These are phyloP conservation scores for Portunus trituberculatus DNA, from an alignment of 1,140 invertebrate species.

Conservation along the genomic window DNA sequence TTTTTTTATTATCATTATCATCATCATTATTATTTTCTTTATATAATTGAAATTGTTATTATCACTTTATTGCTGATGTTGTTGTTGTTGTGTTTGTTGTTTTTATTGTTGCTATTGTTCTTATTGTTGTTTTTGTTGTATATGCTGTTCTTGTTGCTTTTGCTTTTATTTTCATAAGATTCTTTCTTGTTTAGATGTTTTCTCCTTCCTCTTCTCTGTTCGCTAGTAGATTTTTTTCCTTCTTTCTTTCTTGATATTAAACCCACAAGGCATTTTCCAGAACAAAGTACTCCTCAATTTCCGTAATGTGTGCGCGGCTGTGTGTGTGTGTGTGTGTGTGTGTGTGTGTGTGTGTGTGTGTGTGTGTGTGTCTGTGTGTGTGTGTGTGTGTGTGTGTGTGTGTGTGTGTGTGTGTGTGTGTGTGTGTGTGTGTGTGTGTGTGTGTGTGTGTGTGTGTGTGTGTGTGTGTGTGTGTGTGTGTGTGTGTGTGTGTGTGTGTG, in stretches of 20 bases:
- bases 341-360: slow-evolving; percentile 10
- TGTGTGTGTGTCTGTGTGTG: not conserved
- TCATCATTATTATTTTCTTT: slow-evolving; percentile 11
- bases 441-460: slow-evolving; percentile 38
- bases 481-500: slow-evolving; percentile 38
- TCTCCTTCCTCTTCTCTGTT: not conserved
- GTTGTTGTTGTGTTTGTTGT: no score
- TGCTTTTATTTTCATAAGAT: no score
- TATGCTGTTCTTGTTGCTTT: no score
- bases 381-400: not conserved
- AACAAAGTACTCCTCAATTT: not conserved
- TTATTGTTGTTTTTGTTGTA: not conserved
- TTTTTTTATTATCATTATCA: not conserved
- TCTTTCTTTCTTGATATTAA: not conserved
- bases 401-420: slow-evolving; percentile 37
- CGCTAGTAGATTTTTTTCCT: not conserved
- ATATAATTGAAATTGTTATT: not conserved
- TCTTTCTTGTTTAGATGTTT: no score
- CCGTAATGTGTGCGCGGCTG: not conserved
- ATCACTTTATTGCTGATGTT: not conserved
- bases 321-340: slow-evolving; percentile 18
- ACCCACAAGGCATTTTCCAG: slow-evolving; percentile 8
- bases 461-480: slow-evolving; percentile 38
- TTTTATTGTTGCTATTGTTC: no score
- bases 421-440: slow-evolving; percentile 36